These are phyloP conservation scores for Acipenser transmontanus DNA, from an alignment of 2,797 vertebrate genomes.

Conservation along the genomic window DNA sequence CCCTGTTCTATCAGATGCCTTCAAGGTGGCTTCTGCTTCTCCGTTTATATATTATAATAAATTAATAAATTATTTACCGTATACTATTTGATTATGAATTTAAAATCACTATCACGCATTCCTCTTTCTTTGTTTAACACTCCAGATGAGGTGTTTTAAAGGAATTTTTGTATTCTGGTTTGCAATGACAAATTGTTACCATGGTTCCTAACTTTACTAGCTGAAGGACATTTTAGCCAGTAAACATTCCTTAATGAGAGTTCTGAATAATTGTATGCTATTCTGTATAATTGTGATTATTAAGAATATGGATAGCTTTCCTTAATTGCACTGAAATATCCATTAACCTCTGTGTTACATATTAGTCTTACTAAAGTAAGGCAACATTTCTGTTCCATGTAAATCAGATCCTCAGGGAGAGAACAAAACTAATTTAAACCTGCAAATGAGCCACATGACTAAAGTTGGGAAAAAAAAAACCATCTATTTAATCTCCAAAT, in stretches of 20 bases:
- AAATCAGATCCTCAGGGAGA: too few relatives aligned
- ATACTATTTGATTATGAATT: constrained; percentile 30
- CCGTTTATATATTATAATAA: constrained; percentile 46
- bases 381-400: too few relatives aligned
- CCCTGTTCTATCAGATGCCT: not conserved
- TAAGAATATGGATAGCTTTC: constrained; percentile 2
- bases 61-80: constrained; percentile 54
- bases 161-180: constrained; percentile 32
- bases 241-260: constrained; percentile 8
- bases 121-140: constrained; percentile 18
- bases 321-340: not conserved
- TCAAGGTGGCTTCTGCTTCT: not conserved
- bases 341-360: not conserved
- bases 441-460: too few relatives aligned
- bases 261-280: too few relatives aligned
- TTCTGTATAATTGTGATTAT: not conserved
- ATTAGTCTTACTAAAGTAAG: too few relatives aligned
- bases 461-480: too few relatives aligned
- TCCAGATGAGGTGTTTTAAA: constrained; percentile 23
- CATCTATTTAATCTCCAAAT: too few relatives aligned
- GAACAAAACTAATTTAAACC: too few relatives aligned
- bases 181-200: constrained; percentile 18
- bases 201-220: constrained; percentile 8
- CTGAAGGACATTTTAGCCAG: not conserved
- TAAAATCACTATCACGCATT: constrained; percentile 18